phyloP scores from a whole-genome alignment of 2,888 invertebrate genomes.

The Hypomecis atomaria region DNA sequence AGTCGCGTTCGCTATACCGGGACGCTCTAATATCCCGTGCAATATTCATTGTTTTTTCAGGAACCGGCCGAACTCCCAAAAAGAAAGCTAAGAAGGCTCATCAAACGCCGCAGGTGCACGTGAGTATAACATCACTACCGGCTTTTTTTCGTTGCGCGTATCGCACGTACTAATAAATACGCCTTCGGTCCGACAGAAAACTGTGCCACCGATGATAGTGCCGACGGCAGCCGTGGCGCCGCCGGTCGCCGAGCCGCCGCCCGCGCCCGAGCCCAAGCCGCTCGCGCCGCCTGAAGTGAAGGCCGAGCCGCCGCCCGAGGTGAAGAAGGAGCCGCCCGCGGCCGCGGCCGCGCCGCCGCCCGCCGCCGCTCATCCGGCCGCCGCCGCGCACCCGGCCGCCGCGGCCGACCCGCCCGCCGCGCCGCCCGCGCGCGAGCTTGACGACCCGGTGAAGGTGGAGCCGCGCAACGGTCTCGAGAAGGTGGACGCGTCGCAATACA shows the following conservation, averaged over 20 bases:
- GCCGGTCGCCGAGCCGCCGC: constrained; percentile 38
- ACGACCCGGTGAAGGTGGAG: constrained; percentile 61
- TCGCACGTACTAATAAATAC: not conserved
- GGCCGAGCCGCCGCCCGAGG: constrained; percentile 49
- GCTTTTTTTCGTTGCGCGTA: not conserved
- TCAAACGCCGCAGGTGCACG: constrained; percentile 73
- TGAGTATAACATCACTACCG: constrained; percentile 52
- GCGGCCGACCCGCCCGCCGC: constrained; percentile 57
- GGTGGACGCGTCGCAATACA: constrained; percentile 76
- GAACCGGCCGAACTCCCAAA: constrained; percentile 73
- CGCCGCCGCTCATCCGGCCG: constrained; percentile 50
- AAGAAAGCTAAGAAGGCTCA: constrained; percentile 77
- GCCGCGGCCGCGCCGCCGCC: constrained; percentile 36
- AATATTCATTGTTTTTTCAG: constrained; percentile 57
- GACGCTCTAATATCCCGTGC: constrained; percentile 40
- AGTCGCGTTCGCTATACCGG: constrained; percentile 32
- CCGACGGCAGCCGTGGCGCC: constrained; percentile 37
- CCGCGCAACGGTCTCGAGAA: constrained; percentile 77
- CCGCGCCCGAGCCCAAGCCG: constrained; percentile 36
- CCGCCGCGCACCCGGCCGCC: constrained; percentile 43
- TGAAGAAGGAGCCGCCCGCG: constrained; percentile 53
- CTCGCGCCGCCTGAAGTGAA: constrained; percentile 36
- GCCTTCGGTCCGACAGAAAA: constrained; percentile 54
- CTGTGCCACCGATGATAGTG: constrained; percentile 47
- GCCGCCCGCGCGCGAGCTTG: constrained; percentile 52